Percentiles rank a stretch among this genome's conserved stretches.
phyloP scores from a whole-genome alignment of 1,140 invertebrate genomes.

The Lanistes nyassanus region DNA sequence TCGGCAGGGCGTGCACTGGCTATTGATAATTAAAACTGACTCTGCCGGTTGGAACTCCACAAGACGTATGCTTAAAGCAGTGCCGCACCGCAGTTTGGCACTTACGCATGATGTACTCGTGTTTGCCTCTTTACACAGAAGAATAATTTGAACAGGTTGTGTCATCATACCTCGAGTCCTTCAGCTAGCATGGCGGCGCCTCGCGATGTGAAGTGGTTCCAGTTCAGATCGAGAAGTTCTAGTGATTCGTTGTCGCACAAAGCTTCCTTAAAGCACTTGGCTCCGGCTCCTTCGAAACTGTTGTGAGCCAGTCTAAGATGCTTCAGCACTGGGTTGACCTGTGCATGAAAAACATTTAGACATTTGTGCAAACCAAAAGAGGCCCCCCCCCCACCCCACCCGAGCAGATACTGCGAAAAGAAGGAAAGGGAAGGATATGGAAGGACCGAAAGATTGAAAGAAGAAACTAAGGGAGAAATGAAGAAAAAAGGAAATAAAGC shows the following conservation, averaged over 20 bases:
- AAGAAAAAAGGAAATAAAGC: neutral
- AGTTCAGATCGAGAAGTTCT: slow-evolving; percentile 57
- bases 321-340: slow-evolving; percentile 42
- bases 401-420: too few relatives aligned
- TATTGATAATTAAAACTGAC: too few relatives aligned
- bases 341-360: neutral
- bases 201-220: slow-evolving; percentile 57
- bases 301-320: slow-evolving; percentile 52
- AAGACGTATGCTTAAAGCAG: too few relatives aligned
- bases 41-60: too few relatives aligned
- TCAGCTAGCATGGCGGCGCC: slow-evolving; percentile 52
- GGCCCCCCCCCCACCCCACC: too few relatives aligned
- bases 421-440: neutral
- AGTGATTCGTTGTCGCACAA: slow-evolving; percentile 56
- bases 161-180: slow-evolving; percentile 53
- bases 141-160: neutral
- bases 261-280: slow-evolving; percentile 44
- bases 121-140: too few relatives aligned
- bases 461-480: neutral
- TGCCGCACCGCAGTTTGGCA: too few relatives aligned
- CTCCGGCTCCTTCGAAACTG: slow-evolving; percentile 48
- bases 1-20: too few relatives aligned
- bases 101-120: too few relatives aligned
- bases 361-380: neutral
- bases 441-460: neutral